Conservation (phyloP, 2,888 invertebrate species). For the Lasioglossum oenotherae region DNA sequence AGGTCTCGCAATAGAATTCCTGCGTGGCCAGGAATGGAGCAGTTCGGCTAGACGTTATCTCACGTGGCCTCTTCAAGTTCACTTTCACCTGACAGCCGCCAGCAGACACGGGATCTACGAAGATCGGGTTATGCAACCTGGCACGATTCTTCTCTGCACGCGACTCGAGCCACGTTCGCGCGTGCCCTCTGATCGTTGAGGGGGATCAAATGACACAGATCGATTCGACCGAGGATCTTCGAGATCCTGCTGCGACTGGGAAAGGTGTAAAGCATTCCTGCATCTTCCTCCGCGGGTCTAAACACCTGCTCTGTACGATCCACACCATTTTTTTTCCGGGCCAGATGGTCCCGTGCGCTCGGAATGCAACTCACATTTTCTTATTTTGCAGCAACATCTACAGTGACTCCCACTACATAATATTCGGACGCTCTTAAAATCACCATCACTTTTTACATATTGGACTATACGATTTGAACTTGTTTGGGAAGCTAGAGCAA, state of each 20-base stretch:
- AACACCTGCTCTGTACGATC: background rate
- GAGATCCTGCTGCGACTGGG: background rate
- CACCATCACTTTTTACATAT: no score
- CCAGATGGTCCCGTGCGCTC: background rate
- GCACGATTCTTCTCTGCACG: background rate
- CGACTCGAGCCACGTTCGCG: background rate
- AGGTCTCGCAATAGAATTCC: conserved; percentile 3
- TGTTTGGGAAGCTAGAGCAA: no score
- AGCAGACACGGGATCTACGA: background rate
- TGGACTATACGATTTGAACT: no score
- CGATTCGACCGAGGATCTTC: background rate
- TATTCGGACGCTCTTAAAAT: no score
- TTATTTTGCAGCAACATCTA: no score
- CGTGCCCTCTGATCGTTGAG: background rate
- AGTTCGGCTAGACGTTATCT: background rate
- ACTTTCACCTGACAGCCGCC: conserved; percentile 32
- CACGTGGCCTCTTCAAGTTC: conserved; percentile 15
- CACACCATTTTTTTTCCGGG: background rate
- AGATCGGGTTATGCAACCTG: background rate
- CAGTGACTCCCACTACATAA: no score
- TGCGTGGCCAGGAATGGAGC: conserved; percentile 14
- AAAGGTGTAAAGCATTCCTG: background rate
- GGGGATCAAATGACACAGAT: background rate
- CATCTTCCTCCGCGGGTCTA: background rate
- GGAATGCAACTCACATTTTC: background rate